Evolutionary conservation across 2,113 vertebrate species (phyloP).

Genomic region (Oplegnathus fasciatus): DNA sequence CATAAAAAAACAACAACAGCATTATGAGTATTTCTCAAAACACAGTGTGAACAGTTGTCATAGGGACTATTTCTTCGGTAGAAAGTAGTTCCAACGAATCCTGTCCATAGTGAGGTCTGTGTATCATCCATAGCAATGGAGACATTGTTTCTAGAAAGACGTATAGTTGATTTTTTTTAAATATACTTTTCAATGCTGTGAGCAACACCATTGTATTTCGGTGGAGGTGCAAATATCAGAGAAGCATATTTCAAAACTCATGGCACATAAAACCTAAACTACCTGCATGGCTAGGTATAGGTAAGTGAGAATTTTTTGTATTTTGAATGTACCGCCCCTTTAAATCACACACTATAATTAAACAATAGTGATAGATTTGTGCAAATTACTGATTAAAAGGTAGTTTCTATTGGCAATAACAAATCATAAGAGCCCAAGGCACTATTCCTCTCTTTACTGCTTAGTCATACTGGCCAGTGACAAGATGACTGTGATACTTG

Average conservation of each 20-base stretch:
- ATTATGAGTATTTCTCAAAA: neutral
- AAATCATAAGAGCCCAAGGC: constrained; percentile 13
- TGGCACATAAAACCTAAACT: neutral
- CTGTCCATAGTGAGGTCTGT: neutral
- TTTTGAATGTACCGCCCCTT: neutral
- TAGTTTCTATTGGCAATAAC: constrained; percentile 11
- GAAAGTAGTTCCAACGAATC: neutral
- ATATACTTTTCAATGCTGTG: too few relatives aligned
- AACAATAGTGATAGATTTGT: neutral
- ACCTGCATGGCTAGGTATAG: rapidly evolving
- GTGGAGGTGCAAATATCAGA: neutral
- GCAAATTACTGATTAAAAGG: constrained; percentile 11
- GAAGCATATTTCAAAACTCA: neutral
- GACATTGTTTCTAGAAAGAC: neutral
- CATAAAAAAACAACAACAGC: neutral
- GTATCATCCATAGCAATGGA: neutral
- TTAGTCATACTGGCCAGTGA: constrained; percentile 45
- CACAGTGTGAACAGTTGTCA: neutral
- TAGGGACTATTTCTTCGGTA: neutral
- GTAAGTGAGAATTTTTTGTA: neutral
- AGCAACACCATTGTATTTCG: rapidly evolving
- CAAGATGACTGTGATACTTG: constrained; percentile 21
- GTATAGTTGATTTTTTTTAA: too few relatives aligned
- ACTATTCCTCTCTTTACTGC: constrained; percentile 6
- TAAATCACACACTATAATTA: neutral